A percentile compares a stretch with the other conserved stretches of the same genome.
Conservation (phyloP, 2,888 invertebrate species). For the Bombyx huttoni region DNA sequence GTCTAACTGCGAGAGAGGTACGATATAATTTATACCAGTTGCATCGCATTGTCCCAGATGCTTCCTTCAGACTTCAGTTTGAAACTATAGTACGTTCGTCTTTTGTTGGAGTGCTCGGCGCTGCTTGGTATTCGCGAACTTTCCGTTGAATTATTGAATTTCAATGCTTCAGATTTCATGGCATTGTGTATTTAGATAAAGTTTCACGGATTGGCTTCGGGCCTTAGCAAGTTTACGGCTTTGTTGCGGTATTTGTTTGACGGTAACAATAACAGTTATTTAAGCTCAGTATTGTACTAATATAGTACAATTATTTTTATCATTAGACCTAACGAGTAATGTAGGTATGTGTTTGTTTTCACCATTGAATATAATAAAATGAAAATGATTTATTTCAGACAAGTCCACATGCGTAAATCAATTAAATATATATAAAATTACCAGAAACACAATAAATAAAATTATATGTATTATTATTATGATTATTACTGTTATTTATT, state of each 20-base stretch:
- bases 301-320: neutral
- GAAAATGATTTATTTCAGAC: too few species aligned
- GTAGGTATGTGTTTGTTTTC: too few species aligned
- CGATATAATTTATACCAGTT: conserved; percentile 41
- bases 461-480: too few species aligned
- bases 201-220: neutral
- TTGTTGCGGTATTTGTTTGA: neutral
- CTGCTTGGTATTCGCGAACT: conserved; percentile 23
- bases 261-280: neutral
- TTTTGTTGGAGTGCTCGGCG: conserved; percentile 33
- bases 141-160: conserved; percentile 29
- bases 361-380: too few species aligned
- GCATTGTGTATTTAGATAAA: conserved; percentile 1
- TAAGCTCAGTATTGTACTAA: neutral
- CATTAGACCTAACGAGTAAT: too few species aligned
- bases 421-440: too few species aligned
- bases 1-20: conserved; percentile 30
- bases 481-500: too few species aligned
- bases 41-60: conserved; percentile 34
- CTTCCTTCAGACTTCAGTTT: conserved; percentile 30
- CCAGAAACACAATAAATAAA: too few species aligned
- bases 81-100: conserved; percentile 29
- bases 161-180: conserved; percentile 16
- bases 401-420: too few species aligned
- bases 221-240: neutral